Evolutionary conservation across 2,888 invertebrate genomes (phyloP).

Genomic region (Pristionchus arcanus): DNA sequence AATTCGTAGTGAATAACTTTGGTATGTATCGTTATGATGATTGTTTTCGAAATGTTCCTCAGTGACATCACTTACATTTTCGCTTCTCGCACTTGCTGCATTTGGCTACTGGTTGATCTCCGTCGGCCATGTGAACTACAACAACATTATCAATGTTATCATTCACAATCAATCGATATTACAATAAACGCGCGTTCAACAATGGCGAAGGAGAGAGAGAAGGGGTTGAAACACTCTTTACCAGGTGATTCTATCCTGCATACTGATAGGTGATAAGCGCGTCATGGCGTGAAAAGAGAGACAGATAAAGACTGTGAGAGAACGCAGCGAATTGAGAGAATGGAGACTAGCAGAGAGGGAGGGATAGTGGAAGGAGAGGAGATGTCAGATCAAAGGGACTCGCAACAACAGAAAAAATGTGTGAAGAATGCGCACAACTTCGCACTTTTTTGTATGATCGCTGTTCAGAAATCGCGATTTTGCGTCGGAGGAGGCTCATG

Average conservation of each 20-base stretch:
- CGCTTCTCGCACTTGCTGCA: constrained; percentile 43
- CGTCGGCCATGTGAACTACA: constrained; percentile 2
- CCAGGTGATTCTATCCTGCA: constrained; percentile 35
- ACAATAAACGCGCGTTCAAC: constrained; percentile 8
- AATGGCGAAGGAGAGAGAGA: not conserved
- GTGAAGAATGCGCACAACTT: not conserved
- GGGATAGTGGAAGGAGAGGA: not conserved
- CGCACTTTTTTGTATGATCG: not conserved
- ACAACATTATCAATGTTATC: not conserved
- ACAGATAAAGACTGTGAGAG: not conserved
- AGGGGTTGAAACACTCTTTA: constrained; percentile 31
- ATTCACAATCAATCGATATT: not conserved
- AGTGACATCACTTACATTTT: not conserved
- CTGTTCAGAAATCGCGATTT: not conserved
- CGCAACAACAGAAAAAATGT: constrained; percentile 7
- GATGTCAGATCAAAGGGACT: constrained; percentile 15
- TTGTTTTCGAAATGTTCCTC: not conserved
- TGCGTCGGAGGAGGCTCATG: no score
- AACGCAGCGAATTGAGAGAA: not conserved
- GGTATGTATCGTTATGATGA: not conserved
- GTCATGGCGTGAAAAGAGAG: constrained; percentile 24
- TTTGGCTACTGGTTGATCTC: not conserved
- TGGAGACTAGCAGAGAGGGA: not conserved
- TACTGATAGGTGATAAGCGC: constrained; percentile 29
- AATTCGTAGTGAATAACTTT: not conserved